Evolutionary conservation across 2,797 vertebrate genomes (phyloP).

Genomic region (Adelosebastes latens): DNA sequence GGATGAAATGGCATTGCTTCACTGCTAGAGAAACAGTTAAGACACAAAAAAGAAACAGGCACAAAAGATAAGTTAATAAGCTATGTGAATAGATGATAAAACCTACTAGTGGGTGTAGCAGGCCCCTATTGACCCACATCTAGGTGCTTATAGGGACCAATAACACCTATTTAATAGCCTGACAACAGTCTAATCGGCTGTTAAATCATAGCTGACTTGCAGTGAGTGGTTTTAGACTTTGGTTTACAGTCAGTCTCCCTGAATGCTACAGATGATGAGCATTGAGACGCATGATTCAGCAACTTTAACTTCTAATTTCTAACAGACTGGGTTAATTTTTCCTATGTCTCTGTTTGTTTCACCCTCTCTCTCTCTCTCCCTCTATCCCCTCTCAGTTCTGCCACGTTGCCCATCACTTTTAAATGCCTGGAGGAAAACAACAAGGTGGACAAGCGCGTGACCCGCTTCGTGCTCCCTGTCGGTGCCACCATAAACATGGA

Average conservation of each 20-base stretch:
- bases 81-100: no score
- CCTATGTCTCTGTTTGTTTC: not conserved
- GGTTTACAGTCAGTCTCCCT: not conserved
- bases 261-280: not conserved
- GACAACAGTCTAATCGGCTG: no score
- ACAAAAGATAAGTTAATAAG: no score
- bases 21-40: no score
- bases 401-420: constrained; percentile 88
- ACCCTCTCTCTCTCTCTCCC: not conserved
- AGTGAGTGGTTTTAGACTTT: not conserved
- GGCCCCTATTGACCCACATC: no score
- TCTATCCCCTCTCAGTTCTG: constrained; percentile 75
- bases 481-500: constrained; percentile 92
- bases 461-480: constrained; percentile 87
- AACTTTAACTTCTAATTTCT: not conserved
- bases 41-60: no score
- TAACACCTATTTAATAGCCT: no score
- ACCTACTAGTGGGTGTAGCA: no score
- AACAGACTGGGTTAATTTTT: not conserved
- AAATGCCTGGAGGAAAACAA: constrained; percentile 89
- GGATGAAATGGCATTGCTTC: no score
- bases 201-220: not conserved
- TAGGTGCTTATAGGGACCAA: no score
- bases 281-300: not conserved
- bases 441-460: constrained; percentile 86